Base-by-base conservation (phyloP, 1,140 invertebrate species). In the Anastrepha ludens region DNA sequence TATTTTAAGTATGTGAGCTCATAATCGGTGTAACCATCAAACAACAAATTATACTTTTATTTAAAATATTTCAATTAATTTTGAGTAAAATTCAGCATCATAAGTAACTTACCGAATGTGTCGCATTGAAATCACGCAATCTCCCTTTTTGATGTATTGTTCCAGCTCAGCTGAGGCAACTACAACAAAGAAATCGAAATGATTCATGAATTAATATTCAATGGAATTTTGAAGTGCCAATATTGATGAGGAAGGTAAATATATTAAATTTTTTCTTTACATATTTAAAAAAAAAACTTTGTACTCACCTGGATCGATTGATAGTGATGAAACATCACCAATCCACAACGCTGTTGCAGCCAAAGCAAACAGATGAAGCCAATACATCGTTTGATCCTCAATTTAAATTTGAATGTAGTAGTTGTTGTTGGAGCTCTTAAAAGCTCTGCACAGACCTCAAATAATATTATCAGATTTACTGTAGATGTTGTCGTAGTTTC, bases 41-140 rank as follows among this genome's bases (percentile, higher is more conserved):
- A 29, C 29, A 29, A 29, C 29, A 29, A 29, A 29, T 29, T 29
- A 1, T 29, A 29, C 29, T 29, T 29, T 29, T 29, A 29, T 29
- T 29, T 29, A 29, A 29, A 29, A 29, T 29, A 29, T 29, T 29
- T 29, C 29, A 29, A 29, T 29, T 29, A 29, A 0, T 29, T 2
- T 41, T 0, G 29, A 67, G 29, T 47, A 13, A 6, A 4, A 0
- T 7, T 74, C 44, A n/a, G n/a, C 29, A 29, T 29, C 29, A 29
- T 29, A 29, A 29, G 29, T 29, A 7, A 89, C 88, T 90, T 89
- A 93, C 90, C 94, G 95, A 62, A 96, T 94, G 90, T 96, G 95
- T 88, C 94, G 94, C n/a, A 96, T 91, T 3, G 93, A 94, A 58
- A 96, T 93, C 2, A 95, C 94, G 47, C 96, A 95, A 89, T 95